Base-by-base conservation (phyloP, 2,113 vertebrate species). In the Rhineura floridana region DNA sequence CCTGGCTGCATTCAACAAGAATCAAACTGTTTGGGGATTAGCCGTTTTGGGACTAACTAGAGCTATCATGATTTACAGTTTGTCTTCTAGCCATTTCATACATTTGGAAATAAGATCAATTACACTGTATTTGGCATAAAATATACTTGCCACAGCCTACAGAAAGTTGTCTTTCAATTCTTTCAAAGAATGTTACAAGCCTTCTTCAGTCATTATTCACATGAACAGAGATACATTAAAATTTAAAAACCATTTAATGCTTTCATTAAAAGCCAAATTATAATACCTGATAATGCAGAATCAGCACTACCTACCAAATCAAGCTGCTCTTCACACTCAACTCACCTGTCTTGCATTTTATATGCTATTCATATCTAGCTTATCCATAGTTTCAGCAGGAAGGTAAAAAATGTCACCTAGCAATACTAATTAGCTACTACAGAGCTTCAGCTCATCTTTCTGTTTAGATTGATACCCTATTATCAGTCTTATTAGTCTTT, bases 1-100 rank as follows among this genome's bases (percentile, higher is more conserved):
- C 33, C 86, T 0, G 30, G 70, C 33, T 89, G 7, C 83, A 89
- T 19, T 78, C 69, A 81, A 89, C 17, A 92, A 62, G 86, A 90
- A 30, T 70, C 46, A 83, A 91, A 89, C 12, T 84, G 63, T 44
- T 67, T 86, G 28, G 42, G 84, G 90, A 59, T 81, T 59, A 42
- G 81, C 17, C 50, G 90, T 77, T n/a, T 75, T 36, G 84, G 33
- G 62, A 25, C 39, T 86, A 75, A 70, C 28, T 81, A 7, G 3
- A 85, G 42, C 8, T 13, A 4, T 46, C 13, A 8, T 12, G 28
- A 21, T 46, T 1, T 44, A 3, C 4, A 33, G n/a, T 8, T n/a
- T 42, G 1, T 52, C 13, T 15, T 84, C 70, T 44, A 75, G 36
- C 70, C 36, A 63, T 52, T 87, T 80, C n/a, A 21, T 33, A 72